Evolutionary conservation across 2,797 vertebrate genomes (phyloP).

Genomic region (Falco rusticolus): DNA sequence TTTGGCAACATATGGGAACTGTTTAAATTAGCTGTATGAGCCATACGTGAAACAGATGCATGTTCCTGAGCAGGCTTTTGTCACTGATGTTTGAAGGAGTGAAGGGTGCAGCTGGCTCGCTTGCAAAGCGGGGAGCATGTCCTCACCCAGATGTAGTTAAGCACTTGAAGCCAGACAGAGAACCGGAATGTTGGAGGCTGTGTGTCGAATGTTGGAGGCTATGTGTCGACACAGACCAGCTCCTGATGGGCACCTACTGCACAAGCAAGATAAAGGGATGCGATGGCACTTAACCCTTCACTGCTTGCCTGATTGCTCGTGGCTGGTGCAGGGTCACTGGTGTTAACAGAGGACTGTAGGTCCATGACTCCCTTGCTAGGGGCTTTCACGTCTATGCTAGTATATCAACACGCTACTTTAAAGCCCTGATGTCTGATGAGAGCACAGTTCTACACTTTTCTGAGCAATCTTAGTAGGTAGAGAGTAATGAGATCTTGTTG

Average conservation of each 20-base stretch:
- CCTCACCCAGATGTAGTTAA: slow-evolving; percentile 14
- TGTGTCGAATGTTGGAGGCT: no score
- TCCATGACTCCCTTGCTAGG: not conserved
- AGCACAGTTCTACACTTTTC: not conserved
- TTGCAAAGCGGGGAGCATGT: slow-evolving; percentile 20
- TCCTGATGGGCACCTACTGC: not conserved
- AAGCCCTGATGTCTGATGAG: not conserved
- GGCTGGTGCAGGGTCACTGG: not conserved
- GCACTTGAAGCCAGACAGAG: slow-evolving; percentile 9
- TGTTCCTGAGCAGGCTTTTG: slow-evolving; percentile 41
- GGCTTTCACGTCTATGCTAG: not conserved
- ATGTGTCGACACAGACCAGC: not conserved
- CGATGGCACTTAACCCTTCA: not conserved
- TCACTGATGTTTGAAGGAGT: not conserved
- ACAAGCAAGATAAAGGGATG: not conserved
- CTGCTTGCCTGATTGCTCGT: not conserved
- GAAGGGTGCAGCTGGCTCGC: slow-evolving; percentile 55
- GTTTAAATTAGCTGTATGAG: slow-evolving; percentile 28
- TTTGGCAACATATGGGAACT: slow-evolving; percentile 59
- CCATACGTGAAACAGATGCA: slow-evolving; percentile 59
- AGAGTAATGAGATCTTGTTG: not conserved
- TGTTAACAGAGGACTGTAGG: not conserved
- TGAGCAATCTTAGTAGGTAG: not conserved
- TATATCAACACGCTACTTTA: not conserved
- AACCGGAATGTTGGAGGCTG: not conserved